Evolutionary conservation across 2,113 vertebrate genomes (phyloP).

Genomic region (Lepisosteus osseus): DNA sequence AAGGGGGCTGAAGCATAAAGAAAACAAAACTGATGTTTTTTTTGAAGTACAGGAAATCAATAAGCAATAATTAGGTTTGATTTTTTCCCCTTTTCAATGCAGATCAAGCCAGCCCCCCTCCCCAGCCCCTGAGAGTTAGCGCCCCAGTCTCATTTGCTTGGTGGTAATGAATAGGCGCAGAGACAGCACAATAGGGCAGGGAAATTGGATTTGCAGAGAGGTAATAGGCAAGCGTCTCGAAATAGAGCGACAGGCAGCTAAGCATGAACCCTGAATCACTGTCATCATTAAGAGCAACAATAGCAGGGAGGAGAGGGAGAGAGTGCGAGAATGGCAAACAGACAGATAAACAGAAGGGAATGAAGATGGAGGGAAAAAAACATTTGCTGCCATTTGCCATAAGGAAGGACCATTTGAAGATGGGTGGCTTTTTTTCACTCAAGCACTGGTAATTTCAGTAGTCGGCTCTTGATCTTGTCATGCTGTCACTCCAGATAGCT

Average conservation of each 20-base stretch:
- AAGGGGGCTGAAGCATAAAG: background rate
- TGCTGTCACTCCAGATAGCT: no score
- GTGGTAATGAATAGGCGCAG: slow-evolving; percentile 3
- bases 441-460: no score
- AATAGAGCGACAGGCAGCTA: slow-evolving; percentile 22
- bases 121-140: background rate
- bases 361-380: background rate
- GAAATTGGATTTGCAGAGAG: slow-evolving; percentile 37
- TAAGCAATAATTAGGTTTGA: slow-evolving; percentile 34
- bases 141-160: background rate
- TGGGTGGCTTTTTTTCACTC: no score
- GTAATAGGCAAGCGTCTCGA: slow-evolving; percentile 30
- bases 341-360: background rate
- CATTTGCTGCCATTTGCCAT: no score
- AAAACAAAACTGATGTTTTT: slow-evolving; percentile 6
- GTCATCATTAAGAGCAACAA: slow-evolving; percentile 27
- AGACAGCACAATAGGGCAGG: slow-evolving; percentile 25
- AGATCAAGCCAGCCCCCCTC: background rate
- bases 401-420: no score
- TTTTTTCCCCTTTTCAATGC: slow-evolving; percentile 19
- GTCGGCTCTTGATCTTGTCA: no score
- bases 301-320: slow-evolving; percentile 6
- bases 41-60: slow-evolving; percentile 22
- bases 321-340: background rate
- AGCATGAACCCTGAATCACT: slow-evolving; percentile 12